Base-by-base conservation (phyloP, 1,140 invertebrate genomes). In the Eueides isabella region DNA sequence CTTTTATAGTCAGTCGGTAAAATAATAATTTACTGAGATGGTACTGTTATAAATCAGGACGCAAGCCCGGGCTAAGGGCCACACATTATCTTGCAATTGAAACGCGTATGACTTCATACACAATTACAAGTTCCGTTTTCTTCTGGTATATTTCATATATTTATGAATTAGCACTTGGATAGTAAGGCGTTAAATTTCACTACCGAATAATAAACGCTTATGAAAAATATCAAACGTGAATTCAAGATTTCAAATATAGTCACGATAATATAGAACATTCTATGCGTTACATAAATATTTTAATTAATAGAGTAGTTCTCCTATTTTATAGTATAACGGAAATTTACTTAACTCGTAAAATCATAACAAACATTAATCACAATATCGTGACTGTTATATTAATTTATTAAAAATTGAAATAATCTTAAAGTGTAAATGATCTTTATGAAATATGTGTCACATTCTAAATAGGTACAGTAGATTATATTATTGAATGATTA, bases 381-480 rank as follows among this genome's bases (percentile, higher is more conserved):
- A 55, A 55, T 44, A n/a, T 55, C 48, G 48, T 55, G 48, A 19
- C 48, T 26, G n/a, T 48, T 26, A 55, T 0, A 26, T 12, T 55
- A 55, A 55, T 55, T 55, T 23, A 55, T 55, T 55, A 19, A 55
- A 55, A 55, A 55, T 55, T 55, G 9, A 55, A 55, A 55, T 55
- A 23, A 55, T 55, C 48, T 55, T 3, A 26, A 55, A 55, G 48
- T 55, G 48, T 55, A 55, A 55, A 55, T 55, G 23, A 5, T 55
- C 11, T 55, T 55, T 55, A 26, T 55, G 26, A 55, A 55, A 55
- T 55, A 55, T 55, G 23, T 55, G 26, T 26, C 23, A 26, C 19
- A 23, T 55, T 55, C 23, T 55, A 23, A 12, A 55, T n/a, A 55
- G 23, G 9, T 12, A 26, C 0, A 55, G 48, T 55, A 26, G 26